Conservation (phyloP, 2,888 invertebrate genomes). For the Ptychoptera albimana region DNA sequence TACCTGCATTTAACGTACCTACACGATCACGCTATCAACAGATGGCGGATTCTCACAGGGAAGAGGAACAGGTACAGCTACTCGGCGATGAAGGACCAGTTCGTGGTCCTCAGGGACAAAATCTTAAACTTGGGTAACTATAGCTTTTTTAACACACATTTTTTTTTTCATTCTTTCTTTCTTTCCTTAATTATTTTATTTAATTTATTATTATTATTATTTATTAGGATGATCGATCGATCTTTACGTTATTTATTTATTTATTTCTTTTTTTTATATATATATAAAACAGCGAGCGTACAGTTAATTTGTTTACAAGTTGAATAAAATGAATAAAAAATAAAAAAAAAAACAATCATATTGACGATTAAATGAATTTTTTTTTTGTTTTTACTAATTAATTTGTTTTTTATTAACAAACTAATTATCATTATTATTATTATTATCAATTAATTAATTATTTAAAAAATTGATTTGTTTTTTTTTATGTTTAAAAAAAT, state of each 20-base stretch:
- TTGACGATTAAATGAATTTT: too few species aligned
- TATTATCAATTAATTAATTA: too few species aligned
- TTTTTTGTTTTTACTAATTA: too few species aligned
- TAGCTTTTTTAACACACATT: conserved; percentile 2
- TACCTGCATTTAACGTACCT: conserved; percentile 44
- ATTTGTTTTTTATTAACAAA: too few species aligned
- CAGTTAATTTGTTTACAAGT: too few species aligned
- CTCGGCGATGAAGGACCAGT: conserved; percentile 91
- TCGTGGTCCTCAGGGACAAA: conserved; percentile 73
- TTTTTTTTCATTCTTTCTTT: too few species aligned
- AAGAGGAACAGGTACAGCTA: conserved; percentile 91
- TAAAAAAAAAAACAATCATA: too few species aligned
- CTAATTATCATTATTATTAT: too few species aligned
- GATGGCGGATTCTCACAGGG: conserved; percentile 94
- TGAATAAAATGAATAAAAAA: too few species aligned
- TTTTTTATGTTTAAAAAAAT: too few species aligned
- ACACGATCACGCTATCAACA: conserved; percentile 40
- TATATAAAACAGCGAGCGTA: neutral
- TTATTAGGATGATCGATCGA: neutral
- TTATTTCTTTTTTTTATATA: too few species aligned
- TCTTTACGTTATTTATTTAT: neutral
- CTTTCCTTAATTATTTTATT: conserved; percentile 5
- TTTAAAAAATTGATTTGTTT: too few species aligned
- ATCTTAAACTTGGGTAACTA: conserved; percentile 94
- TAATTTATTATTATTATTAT: conserved; percentile 6